Evolutionary conservation across 2,797 vertebrate genomes (phyloP).

Genomic region (Onychomys leucogaster): DNA sequence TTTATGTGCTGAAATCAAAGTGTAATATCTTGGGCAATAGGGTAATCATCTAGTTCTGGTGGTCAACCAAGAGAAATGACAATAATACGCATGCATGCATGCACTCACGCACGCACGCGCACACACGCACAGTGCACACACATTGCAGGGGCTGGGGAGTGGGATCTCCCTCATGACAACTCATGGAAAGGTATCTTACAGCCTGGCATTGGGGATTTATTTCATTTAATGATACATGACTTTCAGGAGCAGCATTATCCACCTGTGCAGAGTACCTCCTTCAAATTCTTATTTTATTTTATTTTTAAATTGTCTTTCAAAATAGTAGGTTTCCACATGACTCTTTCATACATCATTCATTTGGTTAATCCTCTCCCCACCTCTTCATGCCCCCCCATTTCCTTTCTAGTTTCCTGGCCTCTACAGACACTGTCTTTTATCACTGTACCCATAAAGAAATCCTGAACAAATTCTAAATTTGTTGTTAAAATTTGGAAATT

Average conservation of each 20-base stretch:
- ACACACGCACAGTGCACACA: too few species aligned
- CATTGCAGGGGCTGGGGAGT: background rate
- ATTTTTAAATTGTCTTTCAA: background rate
- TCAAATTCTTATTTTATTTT: background rate
- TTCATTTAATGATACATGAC: background rate
- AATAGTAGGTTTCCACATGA: background rate
- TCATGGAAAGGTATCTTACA: background rate
- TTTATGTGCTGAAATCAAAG: background rate
- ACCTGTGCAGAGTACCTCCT: background rate
- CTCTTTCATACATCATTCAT: background rate
- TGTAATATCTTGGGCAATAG: background rate
- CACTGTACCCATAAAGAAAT: slow-evolving; percentile 45
- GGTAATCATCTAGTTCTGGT: background rate
- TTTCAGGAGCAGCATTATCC: background rate
- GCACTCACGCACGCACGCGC: too few species aligned
- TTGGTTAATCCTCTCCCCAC: background rate
- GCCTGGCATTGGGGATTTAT: background rate
- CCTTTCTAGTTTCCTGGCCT: background rate
- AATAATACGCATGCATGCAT: background rate
- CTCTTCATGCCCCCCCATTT: background rate
- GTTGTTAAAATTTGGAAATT: slow-evolving; percentile 51
- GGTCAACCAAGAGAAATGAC: background rate
- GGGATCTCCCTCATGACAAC: background rate
- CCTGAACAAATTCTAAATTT: slow-evolving; percentile 10
- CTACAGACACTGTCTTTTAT: background rate